phyloP scores from a whole-genome alignment of 2,797 vertebrate genomes.

The Ptychadena robeensis region DNA sequence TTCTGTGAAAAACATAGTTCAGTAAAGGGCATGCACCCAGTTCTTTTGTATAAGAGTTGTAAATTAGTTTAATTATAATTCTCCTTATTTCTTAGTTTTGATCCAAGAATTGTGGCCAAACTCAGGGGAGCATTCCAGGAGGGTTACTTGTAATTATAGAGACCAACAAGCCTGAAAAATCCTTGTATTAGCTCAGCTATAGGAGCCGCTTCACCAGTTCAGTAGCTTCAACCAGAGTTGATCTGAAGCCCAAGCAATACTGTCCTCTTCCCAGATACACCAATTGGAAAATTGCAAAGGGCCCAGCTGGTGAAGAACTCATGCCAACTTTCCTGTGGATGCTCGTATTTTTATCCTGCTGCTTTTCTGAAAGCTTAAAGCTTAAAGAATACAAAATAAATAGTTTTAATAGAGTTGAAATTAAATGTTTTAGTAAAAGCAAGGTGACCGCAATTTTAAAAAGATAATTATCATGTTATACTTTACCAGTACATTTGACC shows the following conservation, averaged over 20 bases:
- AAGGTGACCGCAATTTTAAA: background rate
- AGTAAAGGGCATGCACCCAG: conserved; percentile 25
- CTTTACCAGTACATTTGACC: background rate
- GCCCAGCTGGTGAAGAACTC: conserved; percentile 50
- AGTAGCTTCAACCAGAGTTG: conserved; percentile 49
- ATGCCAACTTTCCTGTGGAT: conserved; percentile 50
- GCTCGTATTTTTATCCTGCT: conserved; percentile 36
- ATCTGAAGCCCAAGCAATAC: conserved; percentile 47
- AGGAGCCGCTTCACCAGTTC: conserved; percentile 53
- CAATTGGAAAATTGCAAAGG: conserved; percentile 61
- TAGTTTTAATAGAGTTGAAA: background rate
- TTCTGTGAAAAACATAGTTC: conserved; percentile 38
- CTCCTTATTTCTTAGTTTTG: conserved; percentile 37
- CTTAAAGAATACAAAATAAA: conserved; percentile 14
- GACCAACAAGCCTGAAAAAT: conserved; percentile 58
- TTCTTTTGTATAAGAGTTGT: conserved; percentile 49
- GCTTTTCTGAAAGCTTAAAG: conserved; percentile 20
- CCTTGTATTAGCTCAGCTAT: conserved; percentile 47
- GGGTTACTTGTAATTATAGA: conserved; percentile 58
- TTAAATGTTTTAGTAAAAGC: background rate
- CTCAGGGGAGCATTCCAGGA: conserved; percentile 48
- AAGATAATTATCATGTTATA: background rate
- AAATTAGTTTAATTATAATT: conserved; percentile 58
- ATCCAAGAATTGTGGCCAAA: conserved; percentile 54
- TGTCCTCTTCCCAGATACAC: conserved; percentile 55